Conservation (phyloP, 2,888 invertebrate genomes). For the Adineta ricciae region DNA sequence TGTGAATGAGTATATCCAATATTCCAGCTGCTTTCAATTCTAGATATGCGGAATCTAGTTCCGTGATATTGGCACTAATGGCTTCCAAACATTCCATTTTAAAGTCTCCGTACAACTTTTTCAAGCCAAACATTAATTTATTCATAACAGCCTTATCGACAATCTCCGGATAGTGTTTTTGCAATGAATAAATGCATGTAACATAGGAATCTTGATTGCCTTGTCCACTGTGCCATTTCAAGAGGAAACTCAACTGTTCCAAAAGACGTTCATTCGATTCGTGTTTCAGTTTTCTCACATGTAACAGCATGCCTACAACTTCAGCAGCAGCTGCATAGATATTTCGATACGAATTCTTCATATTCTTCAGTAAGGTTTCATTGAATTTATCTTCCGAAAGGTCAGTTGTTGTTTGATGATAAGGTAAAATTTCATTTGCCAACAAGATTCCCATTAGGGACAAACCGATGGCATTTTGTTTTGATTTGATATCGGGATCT, state of each 20-base stretch:
- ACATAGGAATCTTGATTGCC: constrained; percentile 39
- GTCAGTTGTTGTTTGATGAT: constrained; percentile 37
- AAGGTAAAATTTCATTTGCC: constrained; percentile 45
- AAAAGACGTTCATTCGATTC: constrained; percentile 11
- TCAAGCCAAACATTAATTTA: constrained; percentile 46
- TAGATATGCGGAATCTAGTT: constrained; percentile 41
- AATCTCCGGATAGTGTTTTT: constrained; percentile 54
- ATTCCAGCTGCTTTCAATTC: constrained; percentile 46
- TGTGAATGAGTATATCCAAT: constrained; percentile 41
- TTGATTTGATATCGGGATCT: constrained; percentile 40
- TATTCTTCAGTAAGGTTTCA: constrained; percentile 41
- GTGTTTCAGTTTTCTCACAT: constrained; percentile 35
- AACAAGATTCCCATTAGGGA: constrained; percentile 50
- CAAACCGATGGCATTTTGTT: constrained; percentile 44
- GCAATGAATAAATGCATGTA: constrained; percentile 53
- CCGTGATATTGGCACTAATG: constrained; percentile 40
- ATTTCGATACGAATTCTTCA: constrained; percentile 42
- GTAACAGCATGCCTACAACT: constrained; percentile 52
- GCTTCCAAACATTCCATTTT: constrained; percentile 44
- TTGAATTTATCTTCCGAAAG: constrained; percentile 34
- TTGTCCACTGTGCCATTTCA: constrained; percentile 17
- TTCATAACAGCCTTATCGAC: constrained; percentile 49
- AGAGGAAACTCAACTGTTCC: constrained; percentile 20
- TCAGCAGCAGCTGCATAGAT: constrained; percentile 46
- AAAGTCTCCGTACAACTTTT: constrained; percentile 46